Base-by-base conservation (phyloP, 2,888 invertebrate species). In the Drosophila peninsularis region DNA sequence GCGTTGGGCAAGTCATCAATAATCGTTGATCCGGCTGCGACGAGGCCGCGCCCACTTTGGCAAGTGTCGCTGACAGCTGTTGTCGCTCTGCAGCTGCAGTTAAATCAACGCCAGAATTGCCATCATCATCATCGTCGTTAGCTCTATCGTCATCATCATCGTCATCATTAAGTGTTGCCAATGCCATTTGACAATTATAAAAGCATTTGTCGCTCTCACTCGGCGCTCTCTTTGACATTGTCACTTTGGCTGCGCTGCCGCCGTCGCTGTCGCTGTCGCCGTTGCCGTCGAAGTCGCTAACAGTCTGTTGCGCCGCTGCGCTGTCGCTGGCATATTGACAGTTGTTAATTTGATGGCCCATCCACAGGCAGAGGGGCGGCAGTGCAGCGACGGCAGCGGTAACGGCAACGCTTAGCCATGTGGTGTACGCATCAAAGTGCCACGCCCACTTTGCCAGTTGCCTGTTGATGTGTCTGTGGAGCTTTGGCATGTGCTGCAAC, bases 111-210 rank as follows among this genome's bases (percentile, higher is more conserved):
- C 71, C 47, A 27, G 57, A 80, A 62, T 82, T 70, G 72, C 71
- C 78, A 80, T 84, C 76, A 54, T 65, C 68, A 65, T 45, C 57
- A 37, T 32, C 24, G 24, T 39, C 58, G n/a, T 45, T 54, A 39
- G 21, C 55, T 30, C 44, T 62, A 57, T 58, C 71, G 45, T 30
- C 57, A 41, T 56, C 57, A 49, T 47, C 54, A 34, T 21, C 34
- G 34, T 50, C 21, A 50, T 50, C 4, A 50, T 50, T 32, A 68
- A 78, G 73, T 79, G 82, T 82, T 68, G 75, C 75, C 78, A 87
- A 80, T 78, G 75, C 75, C 80, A 86, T 82, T 82, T 80, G 88
- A 90, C 89, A 90, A 85, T 90, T 90, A 88, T 83, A 90, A 88
- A 89, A 84, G 86, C 89, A 90, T 90, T 90, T 90, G 81, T 80